phyloP scores from a whole-genome alignment of 2,888 invertebrate genomes.

The Caenorhabditis sp. region DNA sequence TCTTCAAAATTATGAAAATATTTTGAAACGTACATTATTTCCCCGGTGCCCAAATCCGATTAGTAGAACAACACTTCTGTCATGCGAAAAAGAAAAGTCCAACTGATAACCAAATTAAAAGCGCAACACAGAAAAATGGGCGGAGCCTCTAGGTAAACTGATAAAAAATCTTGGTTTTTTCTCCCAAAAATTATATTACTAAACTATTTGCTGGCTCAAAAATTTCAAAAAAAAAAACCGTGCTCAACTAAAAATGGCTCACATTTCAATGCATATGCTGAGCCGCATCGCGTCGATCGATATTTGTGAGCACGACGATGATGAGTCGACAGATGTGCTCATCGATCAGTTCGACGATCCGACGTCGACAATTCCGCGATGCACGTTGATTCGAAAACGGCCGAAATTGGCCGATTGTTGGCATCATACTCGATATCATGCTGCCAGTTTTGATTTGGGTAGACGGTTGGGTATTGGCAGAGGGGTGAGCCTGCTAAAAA shows the following conservation, averaged over 20 bases:
- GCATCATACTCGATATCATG: constrained; percentile 38
- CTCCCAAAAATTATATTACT: too few species aligned
- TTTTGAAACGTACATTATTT: too few species aligned
- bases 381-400: constrained; percentile 28
- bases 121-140: too few species aligned
- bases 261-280: not conserved
- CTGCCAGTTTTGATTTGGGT: constrained; percentile 42
- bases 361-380: constrained; percentile 3
- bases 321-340: constrained; percentile 10
- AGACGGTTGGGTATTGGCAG: constrained; percentile 32
- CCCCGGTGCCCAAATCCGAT: too few species aligned
- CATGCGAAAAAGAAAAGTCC: too few species aligned
- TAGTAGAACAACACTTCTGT: too few species aligned
- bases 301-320: constrained; percentile 30
- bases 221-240: too few species aligned
- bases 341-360: constrained; percentile 22
- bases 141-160: not conserved
- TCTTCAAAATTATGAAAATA: not conserved
- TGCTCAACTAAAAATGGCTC: not conserved
- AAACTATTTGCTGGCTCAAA: too few species aligned
- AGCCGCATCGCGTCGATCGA: constrained; percentile 26
- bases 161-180: too few species aligned
- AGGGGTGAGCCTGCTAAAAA: constrained; percentile 28
- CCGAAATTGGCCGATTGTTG: constrained; percentile 41
- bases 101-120: too few species aligned